These are phyloP conservation scores for Dryocosmus kuriphilus DNA, from an alignment of 2,888 invertebrate species.

Conservation along the genomic window DNA sequence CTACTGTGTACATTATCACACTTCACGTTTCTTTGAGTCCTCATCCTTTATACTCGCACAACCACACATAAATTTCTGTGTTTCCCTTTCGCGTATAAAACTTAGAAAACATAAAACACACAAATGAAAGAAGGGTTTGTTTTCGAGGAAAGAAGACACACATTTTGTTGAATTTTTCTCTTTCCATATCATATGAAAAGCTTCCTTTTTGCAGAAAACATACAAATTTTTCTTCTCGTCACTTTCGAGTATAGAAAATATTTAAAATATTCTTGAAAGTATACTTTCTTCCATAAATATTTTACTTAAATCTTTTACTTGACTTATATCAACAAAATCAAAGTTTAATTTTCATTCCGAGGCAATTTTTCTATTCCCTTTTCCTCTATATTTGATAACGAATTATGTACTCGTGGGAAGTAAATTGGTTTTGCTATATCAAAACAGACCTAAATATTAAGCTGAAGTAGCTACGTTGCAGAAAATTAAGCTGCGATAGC, in stretches of 20 bases:
- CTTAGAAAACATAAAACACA: too few relatives aligned
- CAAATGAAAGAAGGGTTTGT: not conserved
- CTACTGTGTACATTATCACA: slow-evolving; percentile 18
- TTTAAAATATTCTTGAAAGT: too few relatives aligned
- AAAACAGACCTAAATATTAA: not conserved
- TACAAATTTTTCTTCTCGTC: too few relatives aligned
- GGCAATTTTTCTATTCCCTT: not conserved
- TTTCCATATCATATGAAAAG: too few relatives aligned
- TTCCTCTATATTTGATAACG: not conserved
- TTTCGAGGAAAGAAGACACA: not conserved
- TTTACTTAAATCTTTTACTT: too few relatives aligned
- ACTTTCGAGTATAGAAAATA: too few relatives aligned
- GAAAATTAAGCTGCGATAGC: slow-evolving; percentile 35
- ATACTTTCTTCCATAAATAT: too few relatives aligned
- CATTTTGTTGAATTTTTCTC: too few relatives aligned
- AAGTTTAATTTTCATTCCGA: not conserved
- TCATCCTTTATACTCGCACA: not conserved
- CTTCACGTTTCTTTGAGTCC: slow-evolving; percentile 1
- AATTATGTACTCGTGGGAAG: not conserved
- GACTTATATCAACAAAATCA: not conserved
- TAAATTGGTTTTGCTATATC: slow-evolving; percentile 13
- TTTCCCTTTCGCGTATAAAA: not conserved
- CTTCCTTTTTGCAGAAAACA: too few relatives aligned
- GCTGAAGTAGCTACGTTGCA: slow-evolving; percentile 13
- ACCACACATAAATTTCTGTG: not conserved